A percentile compares a stretch with the other conserved stretches of the same genome.
These are phyloP conservation scores for Pseudeuparius sepicola DNA, from an alignment of 2,888 invertebrate genomes.

Conservation along the genomic window DNA sequence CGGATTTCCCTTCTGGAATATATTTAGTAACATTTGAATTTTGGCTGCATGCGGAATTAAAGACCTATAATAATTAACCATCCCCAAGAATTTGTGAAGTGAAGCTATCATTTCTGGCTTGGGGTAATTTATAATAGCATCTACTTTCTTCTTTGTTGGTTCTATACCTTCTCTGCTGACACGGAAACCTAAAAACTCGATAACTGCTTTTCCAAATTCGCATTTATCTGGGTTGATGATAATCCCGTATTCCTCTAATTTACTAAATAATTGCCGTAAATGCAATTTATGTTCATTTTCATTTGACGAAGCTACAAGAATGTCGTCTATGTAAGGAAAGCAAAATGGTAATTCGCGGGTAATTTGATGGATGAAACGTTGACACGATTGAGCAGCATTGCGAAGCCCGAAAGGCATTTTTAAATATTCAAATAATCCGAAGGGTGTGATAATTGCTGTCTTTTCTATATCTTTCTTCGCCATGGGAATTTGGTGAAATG, in stretches of 20 bases:
- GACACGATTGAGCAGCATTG: conserved; percentile 36
- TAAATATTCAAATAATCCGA: conserved; percentile 28
- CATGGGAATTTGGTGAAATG: conserved; percentile 24
- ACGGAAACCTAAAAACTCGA: conserved; percentile 26
- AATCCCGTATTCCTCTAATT: conserved; percentile 20
- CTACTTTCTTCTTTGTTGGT: conserved; percentile 29
- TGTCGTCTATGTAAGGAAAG: conserved; percentile 25
- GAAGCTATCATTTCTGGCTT: conserved; percentile 13
- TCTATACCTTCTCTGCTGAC: conserved; percentile 25
- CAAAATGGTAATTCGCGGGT: conserved; percentile 7
- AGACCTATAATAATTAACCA: conserved; percentile 20
- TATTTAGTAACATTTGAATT: conserved; percentile 15
- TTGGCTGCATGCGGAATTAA: conserved; percentile 18
- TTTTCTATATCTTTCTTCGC: conserved; percentile 23
- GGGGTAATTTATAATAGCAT: conserved; percentile 25
- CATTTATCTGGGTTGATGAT: conserved; percentile 30
- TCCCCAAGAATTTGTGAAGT: conserved; percentile 18
- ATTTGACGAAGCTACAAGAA: conserved; percentile 24
- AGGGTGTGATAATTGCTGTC: conserved; percentile 25
- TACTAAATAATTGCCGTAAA: conserved; percentile 19
- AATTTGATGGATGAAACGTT: conserved; percentile 32
- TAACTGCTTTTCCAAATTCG: conserved; percentile 21
- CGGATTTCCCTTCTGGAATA: background rate
- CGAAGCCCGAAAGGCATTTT: conserved; percentile 33
- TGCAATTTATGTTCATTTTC: conserved; percentile 22